A percentile compares a stretch with the other conserved stretches of the same genome.
These are phyloP conservation scores for Caranx ignobilis DNA, from an alignment of 2,113 vertebrate species.

Conservation along the genomic window DNA sequence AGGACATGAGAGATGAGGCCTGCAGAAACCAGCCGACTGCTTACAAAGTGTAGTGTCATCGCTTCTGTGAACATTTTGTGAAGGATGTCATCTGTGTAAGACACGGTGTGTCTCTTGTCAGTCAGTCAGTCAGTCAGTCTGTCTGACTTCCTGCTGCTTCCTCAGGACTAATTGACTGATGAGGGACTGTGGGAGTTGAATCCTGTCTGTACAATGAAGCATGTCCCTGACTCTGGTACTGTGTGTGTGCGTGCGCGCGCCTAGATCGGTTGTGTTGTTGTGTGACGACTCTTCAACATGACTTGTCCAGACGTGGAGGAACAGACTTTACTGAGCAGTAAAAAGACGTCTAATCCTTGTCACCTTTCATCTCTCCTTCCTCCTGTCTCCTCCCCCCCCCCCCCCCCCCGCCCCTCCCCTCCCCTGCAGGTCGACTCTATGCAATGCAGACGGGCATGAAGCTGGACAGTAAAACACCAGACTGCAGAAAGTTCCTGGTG, in stretches of 20 bases:
- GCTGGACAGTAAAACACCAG: conserved; percentile 96
- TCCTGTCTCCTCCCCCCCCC: background rate
- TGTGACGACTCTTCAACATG: background rate
- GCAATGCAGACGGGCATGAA: conserved; percentile 98
- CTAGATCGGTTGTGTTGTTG: background rate
- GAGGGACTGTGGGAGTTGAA: conserved; percentile 36
- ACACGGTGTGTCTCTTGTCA: too few species aligned
- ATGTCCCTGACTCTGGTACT: background rate
- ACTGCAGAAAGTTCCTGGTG: conserved; percentile 95
- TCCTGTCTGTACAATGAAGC: background rate
- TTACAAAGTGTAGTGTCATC: too few species aligned
- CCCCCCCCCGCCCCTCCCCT: background rate
- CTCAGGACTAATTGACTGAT: conserved; percentile 28
- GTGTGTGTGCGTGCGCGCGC: background rate
- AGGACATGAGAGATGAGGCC: too few species aligned
- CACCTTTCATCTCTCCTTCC: background rate
- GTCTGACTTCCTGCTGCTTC: background rate
- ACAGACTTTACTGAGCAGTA: background rate
- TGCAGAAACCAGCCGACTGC: too few species aligned
- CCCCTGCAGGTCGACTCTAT: conserved; percentile 91
- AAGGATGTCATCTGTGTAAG: too few species aligned
- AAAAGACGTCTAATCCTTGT: background rate
- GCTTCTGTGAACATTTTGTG: too few species aligned
- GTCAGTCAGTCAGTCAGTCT: too few species aligned
- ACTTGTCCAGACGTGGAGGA: background rate